Percentiles rank a stretch among this genome's conserved stretches.
phyloP scores from a whole-genome alignment of 1,140 invertebrate genomes.

The Trichomalopsis sarcophagae region DNA sequence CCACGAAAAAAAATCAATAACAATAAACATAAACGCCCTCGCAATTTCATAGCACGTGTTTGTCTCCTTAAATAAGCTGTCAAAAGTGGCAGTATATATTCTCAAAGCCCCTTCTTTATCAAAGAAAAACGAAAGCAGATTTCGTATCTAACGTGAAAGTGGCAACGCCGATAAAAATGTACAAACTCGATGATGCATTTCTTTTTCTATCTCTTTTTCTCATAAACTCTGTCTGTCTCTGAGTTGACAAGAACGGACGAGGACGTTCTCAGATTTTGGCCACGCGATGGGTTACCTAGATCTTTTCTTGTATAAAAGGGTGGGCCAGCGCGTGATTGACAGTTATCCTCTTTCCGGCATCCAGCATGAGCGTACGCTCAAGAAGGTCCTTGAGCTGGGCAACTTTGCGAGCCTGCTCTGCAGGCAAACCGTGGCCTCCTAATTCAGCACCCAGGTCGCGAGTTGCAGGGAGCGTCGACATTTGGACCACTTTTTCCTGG shows the following conservation, averaged over 20 bases:
- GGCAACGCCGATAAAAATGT: constrained; percentile 46
- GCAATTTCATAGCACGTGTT: background rate
- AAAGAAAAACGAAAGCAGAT: constrained; percentile 27
- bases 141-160: constrained; percentile 1
- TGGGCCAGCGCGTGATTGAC: constrained; percentile 96
- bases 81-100: background rate
- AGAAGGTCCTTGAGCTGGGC: constrained; percentile 95
- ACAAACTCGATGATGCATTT: constrained; percentile 40
- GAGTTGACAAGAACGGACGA: background rate
- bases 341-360: constrained; percentile 93
- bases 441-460: constrained; percentile 92
- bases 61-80: background rate
- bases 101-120: background rate
- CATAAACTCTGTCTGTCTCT: background rate
- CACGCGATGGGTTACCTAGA: constrained; percentile 75
- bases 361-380: constrained; percentile 94
- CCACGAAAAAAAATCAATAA: background rate
- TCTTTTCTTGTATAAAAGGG: constrained; percentile 97
- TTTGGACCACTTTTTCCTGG: constrained; percentile 96
- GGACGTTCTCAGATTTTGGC: constrained; percentile 42
- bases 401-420: constrained; percentile 93
- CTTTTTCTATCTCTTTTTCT: background rate
- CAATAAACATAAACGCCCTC: constrained; percentile 27
- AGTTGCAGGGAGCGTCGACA: constrained; percentile 91
- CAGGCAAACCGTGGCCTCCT: constrained; percentile 88